Percentiles rank a stretch among this genome's conserved stretches.
phyloP scores from a whole-genome alignment of 2,888 invertebrate species.

The Drosophila atripex region DNA sequence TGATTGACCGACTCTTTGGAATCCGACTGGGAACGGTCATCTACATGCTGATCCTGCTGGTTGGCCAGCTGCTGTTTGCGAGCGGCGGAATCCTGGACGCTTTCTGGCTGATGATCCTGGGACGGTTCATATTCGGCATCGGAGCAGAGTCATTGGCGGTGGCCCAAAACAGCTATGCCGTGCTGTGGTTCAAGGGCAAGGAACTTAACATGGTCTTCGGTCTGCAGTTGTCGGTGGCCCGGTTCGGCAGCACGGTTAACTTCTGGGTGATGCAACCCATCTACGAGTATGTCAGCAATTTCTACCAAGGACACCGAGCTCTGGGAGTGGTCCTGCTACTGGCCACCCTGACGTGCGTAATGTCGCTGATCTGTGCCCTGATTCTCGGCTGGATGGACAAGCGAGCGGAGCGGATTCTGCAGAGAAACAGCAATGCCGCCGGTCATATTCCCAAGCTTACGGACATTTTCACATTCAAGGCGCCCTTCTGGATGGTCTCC shows the following conservation, averaged over 20 bases:
- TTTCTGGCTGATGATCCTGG: slow-evolving; percentile 96
- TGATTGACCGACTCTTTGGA: slow-evolving; percentile 97
- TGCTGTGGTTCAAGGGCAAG: slow-evolving; percentile 98
- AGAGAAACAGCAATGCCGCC: slow-evolving; percentile 86
- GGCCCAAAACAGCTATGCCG: slow-evolving; percentile 98
- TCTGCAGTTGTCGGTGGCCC: slow-evolving; percentile 95
- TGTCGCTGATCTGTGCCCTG: slow-evolving; percentile 92
- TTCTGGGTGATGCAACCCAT: slow-evolving; percentile 96
- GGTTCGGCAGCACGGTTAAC: slow-evolving; percentile 97
- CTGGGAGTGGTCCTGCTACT: slow-evolving; percentile 90
- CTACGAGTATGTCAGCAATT: slow-evolving; percentile 89
- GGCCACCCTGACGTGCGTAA: slow-evolving; percentile 92
- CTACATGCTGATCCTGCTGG: slow-evolving; percentile 93
- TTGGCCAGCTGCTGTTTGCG: slow-evolving; percentile 95
- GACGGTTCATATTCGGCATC: slow-evolving; percentile 97
- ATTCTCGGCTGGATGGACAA: slow-evolving; percentile 92
- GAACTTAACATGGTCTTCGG: slow-evolving; percentile 99
- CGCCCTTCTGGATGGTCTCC: slow-evolving; percentile 95
- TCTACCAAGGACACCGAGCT: slow-evolving; percentile 88
- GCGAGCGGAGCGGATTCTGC: slow-evolving; percentile 91
- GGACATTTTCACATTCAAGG: slow-evolving; percentile 92
- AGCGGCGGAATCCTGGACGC: slow-evolving; percentile 91
- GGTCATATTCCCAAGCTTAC: slow-evolving; percentile 88
- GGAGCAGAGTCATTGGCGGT: slow-evolving; percentile 98
- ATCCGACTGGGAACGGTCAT: slow-evolving; percentile 95